Conservation (phyloP, 2,113 vertebrate species). For the Gymnobelideus leadbeateri region DNA sequence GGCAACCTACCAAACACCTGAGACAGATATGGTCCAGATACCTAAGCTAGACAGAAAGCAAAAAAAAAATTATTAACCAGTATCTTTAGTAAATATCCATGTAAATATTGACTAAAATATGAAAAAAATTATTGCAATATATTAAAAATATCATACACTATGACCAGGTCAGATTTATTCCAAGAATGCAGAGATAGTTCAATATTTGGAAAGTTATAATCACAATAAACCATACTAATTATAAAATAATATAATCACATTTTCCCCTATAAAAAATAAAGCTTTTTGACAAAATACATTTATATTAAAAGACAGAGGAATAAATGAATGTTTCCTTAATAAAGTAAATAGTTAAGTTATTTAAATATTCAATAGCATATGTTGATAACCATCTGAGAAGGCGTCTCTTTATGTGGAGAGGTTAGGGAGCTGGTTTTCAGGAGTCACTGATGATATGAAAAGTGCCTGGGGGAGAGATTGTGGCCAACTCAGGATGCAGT, state of each 20-base stretch:
- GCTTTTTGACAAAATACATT: neutral
- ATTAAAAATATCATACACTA: neutral
- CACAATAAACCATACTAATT: neutral
- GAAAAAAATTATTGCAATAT: neutral
- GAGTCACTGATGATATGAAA: neutral
- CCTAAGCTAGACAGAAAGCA: neutral
- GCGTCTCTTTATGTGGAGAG: too few relatives aligned
- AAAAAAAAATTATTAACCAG: neutral
- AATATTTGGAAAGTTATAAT: constrained; percentile 3
- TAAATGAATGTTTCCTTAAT: neutral
- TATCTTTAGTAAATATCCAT: neutral
- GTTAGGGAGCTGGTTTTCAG: neutral
- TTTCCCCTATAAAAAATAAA: neutral
- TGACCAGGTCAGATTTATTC: neutral
- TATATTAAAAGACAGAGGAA: neutral
- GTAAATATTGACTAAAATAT: neutral
- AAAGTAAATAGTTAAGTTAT: neutral
- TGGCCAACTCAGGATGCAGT: neutral
- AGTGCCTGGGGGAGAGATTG: neutral
- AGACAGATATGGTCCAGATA: neutral
- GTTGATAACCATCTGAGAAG: neutral
- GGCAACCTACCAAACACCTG: neutral
- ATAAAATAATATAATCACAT: neutral
- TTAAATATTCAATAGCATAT: neutral
- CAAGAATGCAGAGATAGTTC: neutral